These are phyloP conservation scores for Holothuria leucospilota DNA, from an alignment of 53 echinoderm and acorn worm genomes.

Conservation along the genomic window DNA sequence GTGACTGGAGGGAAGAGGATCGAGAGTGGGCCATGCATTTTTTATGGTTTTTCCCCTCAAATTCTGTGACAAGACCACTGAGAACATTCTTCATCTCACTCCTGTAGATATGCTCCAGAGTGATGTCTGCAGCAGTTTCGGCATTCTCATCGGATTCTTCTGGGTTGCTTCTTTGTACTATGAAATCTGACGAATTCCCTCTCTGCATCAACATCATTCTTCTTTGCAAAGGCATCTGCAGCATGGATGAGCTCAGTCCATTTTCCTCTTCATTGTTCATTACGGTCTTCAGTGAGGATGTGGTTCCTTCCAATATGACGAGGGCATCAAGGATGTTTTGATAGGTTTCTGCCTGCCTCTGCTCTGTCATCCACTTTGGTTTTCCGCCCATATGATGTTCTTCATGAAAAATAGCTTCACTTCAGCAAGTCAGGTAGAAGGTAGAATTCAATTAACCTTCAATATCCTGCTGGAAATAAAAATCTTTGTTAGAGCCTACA, in stretches of 20 bases:
- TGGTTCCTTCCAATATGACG: too few relatives aligned
- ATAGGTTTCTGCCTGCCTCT: too few relatives aligned
- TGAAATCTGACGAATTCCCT: neutral
- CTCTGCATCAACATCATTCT: neutral
- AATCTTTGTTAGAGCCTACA: too few relatives aligned
- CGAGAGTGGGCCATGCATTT: slow-evolving; percentile 4
- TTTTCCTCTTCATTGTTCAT: too few relatives aligned
- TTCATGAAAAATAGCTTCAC: too few relatives aligned
- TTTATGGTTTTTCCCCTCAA: neutral
- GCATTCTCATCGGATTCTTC: neutral
- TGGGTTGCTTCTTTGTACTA: neutral
- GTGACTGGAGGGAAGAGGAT: slow-evolving; percentile 5
- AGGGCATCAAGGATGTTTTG: too few relatives aligned
- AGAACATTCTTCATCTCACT: slow-evolving; percentile 14
- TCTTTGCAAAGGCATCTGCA: slow-evolving; percentile 10
- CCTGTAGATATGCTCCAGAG: neutral
- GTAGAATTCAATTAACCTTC: too few relatives aligned
- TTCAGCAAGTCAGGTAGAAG: too few relatives aligned
- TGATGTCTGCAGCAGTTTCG: neutral
- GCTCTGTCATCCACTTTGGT: too few relatives aligned
- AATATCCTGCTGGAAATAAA: too few relatives aligned
- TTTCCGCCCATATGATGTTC: too few relatives aligned
- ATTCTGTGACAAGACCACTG: neutral
- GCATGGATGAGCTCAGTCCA: neutral
- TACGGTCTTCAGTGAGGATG: too few relatives aligned